phyloP scores from a whole-genome alignment of 1,140 invertebrate species.

The Globodera rostochiensis region DNA sequence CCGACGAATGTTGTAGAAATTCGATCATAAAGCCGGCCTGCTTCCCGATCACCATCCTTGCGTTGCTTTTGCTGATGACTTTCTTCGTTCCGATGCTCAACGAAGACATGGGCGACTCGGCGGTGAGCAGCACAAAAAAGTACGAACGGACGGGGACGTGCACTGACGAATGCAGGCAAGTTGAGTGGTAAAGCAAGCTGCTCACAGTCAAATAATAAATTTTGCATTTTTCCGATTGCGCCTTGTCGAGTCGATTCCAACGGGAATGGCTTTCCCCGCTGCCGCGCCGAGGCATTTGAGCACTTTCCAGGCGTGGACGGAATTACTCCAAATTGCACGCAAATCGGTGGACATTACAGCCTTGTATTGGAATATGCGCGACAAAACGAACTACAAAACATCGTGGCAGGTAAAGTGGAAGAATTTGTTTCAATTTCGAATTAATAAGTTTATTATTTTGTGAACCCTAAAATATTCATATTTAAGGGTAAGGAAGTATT shows the following conservation, averaged over 20 bases:
- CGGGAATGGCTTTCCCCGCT: conserved; percentile 44
- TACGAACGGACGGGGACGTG: conserved; percentile 50
- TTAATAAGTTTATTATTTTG: conserved; percentile 32
- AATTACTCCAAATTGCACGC: conserved; percentile 49
- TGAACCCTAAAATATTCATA: too few species aligned
- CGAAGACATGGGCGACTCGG: conserved; percentile 41
- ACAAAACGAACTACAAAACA: conserved; percentile 49
- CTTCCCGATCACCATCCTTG: conserved; percentile 58
- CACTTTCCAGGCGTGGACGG: conserved; percentile 49
- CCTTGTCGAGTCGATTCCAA: conserved; percentile 62
- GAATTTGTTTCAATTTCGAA: conserved; percentile 4
- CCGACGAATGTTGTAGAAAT: conserved; percentile 54
- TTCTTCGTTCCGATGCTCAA: conserved; percentile 62
- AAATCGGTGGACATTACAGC: conserved; percentile 57
- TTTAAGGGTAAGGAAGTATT: conserved; percentile 49
- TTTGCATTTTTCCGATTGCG: conserved; percentile 49
- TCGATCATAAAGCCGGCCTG: conserved; percentile 61
- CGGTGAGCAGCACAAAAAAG: conserved; percentile 33
- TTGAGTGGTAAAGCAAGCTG: conserved; percentile 1
- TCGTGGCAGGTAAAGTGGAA: conserved; percentile 39
- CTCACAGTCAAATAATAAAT: conserved; percentile 1
- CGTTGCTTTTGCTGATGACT: conserved; percentile 57
- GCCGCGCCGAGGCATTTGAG: conserved; percentile 24
- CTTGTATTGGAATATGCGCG: conserved; percentile 62
- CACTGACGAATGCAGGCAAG: conserved; percentile 50